These are phyloP conservation scores for Drosophila carrolli DNA, from an alignment of 1,140 invertebrate genomes.

Conservation along the genomic window DNA sequence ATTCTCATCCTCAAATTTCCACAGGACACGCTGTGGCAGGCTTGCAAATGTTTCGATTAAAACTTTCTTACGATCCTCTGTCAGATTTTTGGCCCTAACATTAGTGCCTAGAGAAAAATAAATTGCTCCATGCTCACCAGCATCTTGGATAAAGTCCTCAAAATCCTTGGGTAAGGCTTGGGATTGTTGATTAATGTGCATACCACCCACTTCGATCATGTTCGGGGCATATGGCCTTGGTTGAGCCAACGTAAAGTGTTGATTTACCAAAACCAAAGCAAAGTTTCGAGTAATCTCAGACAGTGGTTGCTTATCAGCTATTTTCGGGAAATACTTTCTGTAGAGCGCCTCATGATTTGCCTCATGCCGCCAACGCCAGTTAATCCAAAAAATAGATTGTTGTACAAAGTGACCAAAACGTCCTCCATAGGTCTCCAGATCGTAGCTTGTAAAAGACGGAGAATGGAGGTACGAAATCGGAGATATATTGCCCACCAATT, in stretches of 20 bases:
- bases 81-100: constrained; percentile 85
- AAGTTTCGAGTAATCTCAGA: constrained; percentile 49
- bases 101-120: constrained; percentile 86
- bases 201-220: constrained; percentile 85
- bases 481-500: constrained; percentile 23
- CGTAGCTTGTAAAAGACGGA: neutral
- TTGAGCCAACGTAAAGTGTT: constrained; percentile 66
- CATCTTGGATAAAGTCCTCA: constrained; percentile 86
- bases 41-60: constrained; percentile 37
- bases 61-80: constrained; percentile 77
- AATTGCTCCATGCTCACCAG: constrained; percentile 85
- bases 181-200: constrained; percentile 85
- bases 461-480: constrained; percentile 22
- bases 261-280: constrained; percentile 70
- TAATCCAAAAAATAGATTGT: constrained; percentile 39
- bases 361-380: constrained; percentile 58
- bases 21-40: constrained; percentile 84
- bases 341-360: constrained; percentile 70
- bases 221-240: constrained; percentile 66
- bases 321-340: constrained; percentile 62
- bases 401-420: constrained; percentile 20
- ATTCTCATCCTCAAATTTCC: constrained; percentile 85
- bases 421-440: constrained; percentile 3
- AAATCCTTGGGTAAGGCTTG: constrained; percentile 66
- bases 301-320: constrained; percentile 25